A percentile compares a stretch with the other conserved stretches of the same genome.
These are phyloP conservation scores for Toxostoma redivivum DNA, from an alignment of 2,113 vertebrate genomes.

Conservation along the genomic window DNA sequence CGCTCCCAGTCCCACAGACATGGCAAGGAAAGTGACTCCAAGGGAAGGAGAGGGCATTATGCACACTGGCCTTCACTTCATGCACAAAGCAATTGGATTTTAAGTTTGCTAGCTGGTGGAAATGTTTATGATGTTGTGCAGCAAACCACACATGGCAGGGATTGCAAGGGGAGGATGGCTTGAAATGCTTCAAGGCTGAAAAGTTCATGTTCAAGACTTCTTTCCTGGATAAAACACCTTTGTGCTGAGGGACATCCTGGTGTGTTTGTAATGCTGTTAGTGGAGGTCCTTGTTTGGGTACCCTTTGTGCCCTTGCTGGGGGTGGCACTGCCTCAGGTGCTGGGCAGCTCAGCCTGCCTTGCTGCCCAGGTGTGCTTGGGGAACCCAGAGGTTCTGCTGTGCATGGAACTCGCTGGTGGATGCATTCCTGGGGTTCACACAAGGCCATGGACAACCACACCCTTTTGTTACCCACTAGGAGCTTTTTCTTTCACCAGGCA, in stretches of 20 bases:
- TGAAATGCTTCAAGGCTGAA: neutral
- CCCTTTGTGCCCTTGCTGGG: neutral
- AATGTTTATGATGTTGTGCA: neutral
- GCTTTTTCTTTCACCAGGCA: neutral
- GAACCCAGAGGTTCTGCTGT: accelerated
- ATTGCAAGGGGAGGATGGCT: neutral
- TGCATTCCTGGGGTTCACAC: neutral
- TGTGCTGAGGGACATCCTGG: neutral
- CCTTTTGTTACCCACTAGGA: accelerated
- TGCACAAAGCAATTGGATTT: neutral
- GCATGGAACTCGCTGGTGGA: neutral
- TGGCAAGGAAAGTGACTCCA: neutral
- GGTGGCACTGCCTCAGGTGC: neutral
- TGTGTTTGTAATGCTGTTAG: accelerated
- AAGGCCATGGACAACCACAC: neutral
- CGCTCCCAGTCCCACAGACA: accelerated
- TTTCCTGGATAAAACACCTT: neutral
- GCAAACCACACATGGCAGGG: accelerated
- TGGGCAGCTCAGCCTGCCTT: neutral
- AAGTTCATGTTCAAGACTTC: neutral
- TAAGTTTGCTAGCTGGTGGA: neutral
- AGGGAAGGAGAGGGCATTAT: neutral
- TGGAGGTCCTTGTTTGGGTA: neutral
- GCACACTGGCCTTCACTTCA: neutral
- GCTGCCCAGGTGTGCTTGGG: neutral